A percentile compares a stretch with the other conserved stretches of the same genome.
Evolutionary conservation across 1,140 invertebrate species (phyloP).

Genomic region (Lepidurus couesii): DNA sequence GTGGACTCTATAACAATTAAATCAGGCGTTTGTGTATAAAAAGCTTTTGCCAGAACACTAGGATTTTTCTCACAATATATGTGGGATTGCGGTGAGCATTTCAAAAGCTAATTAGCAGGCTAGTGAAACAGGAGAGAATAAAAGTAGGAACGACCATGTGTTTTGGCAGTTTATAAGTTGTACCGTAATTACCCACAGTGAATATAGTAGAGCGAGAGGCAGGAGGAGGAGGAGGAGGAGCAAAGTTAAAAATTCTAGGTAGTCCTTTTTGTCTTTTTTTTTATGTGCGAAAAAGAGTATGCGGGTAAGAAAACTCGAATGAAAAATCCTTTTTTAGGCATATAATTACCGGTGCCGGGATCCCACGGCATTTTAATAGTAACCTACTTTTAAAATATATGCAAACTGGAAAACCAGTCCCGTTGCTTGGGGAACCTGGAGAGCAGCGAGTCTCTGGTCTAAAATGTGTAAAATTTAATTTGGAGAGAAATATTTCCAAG

Average conservation of each 20-base stretch:
- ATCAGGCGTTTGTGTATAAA: too few species aligned
- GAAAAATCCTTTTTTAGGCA: neutral
- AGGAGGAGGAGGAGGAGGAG: neutral
- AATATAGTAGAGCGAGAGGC: neutral
- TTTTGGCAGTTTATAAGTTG: too few species aligned
- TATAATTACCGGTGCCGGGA: neutral
- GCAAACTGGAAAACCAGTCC: neutral
- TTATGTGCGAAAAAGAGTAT: neutral
- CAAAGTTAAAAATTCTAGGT: too few species aligned
- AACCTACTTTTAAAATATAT: neutral
- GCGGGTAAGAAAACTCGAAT: neutral
- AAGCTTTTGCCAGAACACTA: too few species aligned
- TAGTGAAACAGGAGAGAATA: too few species aligned
- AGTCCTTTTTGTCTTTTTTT: neutral
- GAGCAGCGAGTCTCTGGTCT: neutral
- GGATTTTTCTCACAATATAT: too few species aligned
- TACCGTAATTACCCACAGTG: too few species aligned
- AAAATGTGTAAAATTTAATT: neutral
- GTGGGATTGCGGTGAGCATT: too few species aligned
- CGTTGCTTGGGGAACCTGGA: neutral
- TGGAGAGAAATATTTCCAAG: too few species aligned
- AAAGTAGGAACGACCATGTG: too few species aligned
- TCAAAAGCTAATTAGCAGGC: too few species aligned
- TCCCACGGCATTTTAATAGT: slow-evolving; percentile 1
- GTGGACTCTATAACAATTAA: too few species aligned